A percentile compares a stretch with the other conserved stretches of the same genome.
phyloP scores from a whole-genome alignment of 2,888 invertebrate species.

The Melinaea marsaeus region DNA sequence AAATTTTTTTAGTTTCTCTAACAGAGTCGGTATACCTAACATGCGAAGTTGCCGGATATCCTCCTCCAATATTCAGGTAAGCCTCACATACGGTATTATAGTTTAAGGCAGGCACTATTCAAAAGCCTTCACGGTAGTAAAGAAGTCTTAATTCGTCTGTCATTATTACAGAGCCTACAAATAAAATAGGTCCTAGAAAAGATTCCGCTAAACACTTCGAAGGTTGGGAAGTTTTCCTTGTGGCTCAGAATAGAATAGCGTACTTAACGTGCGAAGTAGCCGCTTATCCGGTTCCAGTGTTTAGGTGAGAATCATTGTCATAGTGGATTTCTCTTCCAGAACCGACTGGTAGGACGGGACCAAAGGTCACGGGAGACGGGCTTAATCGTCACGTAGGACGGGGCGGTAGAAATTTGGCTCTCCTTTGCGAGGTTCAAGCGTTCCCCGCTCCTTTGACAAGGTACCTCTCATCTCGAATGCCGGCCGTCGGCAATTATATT shows the following conservation, averaged over 20 bases:
- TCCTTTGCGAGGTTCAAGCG: slow-evolving; percentile 87
- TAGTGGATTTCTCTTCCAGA: slow-evolving; percentile 74
- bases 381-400: slow-evolving; percentile 76
- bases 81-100: slow-evolving; percentile 17
- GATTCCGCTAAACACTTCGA: slow-evolving; percentile 78
- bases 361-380: slow-evolving; percentile 81
- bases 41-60: slow-evolving; percentile 76
- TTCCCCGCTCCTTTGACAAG: slow-evolving; percentile 87
- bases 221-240: slow-evolving; percentile 80
- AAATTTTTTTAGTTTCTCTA: slow-evolving; percentile 63
- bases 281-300: slow-evolving; percentile 82
- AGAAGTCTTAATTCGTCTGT: slow-evolving; percentile 31
- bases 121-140: not conserved
- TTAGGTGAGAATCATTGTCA: slow-evolving; percentile 79
- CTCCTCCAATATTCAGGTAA: slow-evolving; percentile 74
- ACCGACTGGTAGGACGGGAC: slow-evolving; percentile 84
- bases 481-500: not conserved
- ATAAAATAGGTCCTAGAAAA: slow-evolving; percentile 80
- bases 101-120: not conserved
- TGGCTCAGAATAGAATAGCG: slow-evolving; percentile 69
- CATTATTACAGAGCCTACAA: slow-evolving; percentile 72
- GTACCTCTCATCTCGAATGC: slow-evolving; percentile 64
- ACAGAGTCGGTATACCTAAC: slow-evolving; percentile 63
- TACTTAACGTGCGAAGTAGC: slow-evolving; percentile 83
- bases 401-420: slow-evolving; percentile 74